phyloP scores from a whole-genome alignment of 2,113 vertebrate genomes.

The Crotophaga sulcirostris region DNA sequence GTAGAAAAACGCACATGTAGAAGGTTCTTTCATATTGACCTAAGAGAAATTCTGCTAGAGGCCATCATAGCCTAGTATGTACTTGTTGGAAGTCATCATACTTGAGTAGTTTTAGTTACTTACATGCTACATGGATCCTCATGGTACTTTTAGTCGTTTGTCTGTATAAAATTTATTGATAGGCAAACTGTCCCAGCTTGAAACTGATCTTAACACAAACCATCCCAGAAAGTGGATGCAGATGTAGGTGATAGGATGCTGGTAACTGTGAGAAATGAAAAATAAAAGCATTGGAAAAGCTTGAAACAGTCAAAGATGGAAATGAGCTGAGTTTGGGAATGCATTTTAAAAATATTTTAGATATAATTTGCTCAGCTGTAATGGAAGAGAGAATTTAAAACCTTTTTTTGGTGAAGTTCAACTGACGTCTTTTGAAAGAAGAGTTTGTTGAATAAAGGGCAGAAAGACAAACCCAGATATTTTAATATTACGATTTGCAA shows the following conservation, averaged over 20 bases:
- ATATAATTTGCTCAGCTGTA: neutral
- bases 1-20: neutral
- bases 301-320: neutral
- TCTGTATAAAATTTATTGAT: neutral
- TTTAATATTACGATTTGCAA: conserved; percentile 14
- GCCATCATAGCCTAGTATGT: neutral
- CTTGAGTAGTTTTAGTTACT: neutral
- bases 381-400: neutral
- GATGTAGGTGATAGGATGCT: neutral
- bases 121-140: neutral
- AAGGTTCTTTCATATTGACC: neutral
- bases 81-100: neutral
- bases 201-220: neutral
- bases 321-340: neutral
- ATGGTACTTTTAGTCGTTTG: neutral
- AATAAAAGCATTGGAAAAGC: neutral
- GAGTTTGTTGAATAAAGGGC: neutral
- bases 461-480: neutral
- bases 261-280: neutral
- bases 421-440: neutral
- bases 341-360: neutral
- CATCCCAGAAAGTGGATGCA: neutral
- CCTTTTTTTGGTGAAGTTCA: neutral
- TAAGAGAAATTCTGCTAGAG: neutral
- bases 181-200: neutral